A percentile compares a stretch with the other conserved stretches of the same genome.
Evolutionary conservation across 1,140 invertebrate species (phyloP).

Genomic region (Limonius californicus): DNA sequence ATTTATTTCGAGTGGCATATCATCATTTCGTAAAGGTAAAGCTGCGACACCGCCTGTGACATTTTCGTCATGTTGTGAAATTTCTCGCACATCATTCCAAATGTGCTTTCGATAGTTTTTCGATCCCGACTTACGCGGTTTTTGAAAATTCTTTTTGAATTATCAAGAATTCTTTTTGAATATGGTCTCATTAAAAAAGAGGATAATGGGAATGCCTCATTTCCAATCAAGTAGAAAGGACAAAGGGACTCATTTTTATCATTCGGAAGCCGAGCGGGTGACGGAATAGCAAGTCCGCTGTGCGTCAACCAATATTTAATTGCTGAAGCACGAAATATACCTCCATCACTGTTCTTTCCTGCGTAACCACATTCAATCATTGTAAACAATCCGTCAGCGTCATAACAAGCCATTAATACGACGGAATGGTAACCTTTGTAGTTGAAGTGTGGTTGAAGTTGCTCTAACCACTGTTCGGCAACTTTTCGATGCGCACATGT

Average conservation of each 20-base stretch:
- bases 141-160: background rate
- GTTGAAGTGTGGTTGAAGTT: too few relatives aligned
- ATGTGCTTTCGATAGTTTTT: background rate
- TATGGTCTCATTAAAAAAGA: background rate
- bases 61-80: too few relatives aligned
- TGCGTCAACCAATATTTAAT: background rate
- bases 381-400: too few relatives aligned
- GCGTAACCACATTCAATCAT: background rate
- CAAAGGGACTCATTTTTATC: background rate
- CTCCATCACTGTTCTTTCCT: background rate
- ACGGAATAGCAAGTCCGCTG: background rate
- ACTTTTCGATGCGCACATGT: constrained; percentile 30
- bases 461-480: constrained; percentile 34
- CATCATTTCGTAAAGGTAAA: too few relatives aligned
- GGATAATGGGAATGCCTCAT: background rate
- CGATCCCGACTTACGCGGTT: background rate
- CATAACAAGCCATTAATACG: background rate
- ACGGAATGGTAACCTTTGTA: background rate
- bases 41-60: too few relatives aligned
- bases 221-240: background rate
- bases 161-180: background rate
- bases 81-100: background rate
- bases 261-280: background rate
- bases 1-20: too few relatives aligned
- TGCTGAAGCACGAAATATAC: background rate